Conservation (phyloP, 2,113 vertebrate genomes). For the Rhinoderma darwinii region DNA sequence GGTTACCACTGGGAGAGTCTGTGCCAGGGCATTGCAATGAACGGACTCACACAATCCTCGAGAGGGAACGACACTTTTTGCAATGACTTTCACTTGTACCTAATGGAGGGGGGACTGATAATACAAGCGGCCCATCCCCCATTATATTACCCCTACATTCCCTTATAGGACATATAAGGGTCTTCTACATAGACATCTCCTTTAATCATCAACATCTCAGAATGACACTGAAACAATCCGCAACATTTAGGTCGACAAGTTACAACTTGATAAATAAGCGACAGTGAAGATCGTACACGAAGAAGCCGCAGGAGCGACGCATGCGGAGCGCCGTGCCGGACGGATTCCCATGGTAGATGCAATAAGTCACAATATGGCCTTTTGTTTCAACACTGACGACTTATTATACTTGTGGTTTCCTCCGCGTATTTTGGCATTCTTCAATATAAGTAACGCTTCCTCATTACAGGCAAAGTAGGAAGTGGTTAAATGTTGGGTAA, state of each 20-base stretch:
- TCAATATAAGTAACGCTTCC: constrained; percentile 25
- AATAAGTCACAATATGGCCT: background rate
- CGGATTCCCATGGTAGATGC: background rate
- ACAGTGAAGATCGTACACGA: background rate
- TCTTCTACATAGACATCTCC: background rate
- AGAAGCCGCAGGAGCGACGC: background rate
- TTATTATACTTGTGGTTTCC: constrained; percentile 27
- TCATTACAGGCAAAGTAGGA: constrained; percentile 36
- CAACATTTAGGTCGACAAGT: background rate
- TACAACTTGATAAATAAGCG: background rate
- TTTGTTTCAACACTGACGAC: constrained; percentile 3
- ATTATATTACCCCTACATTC: too few relatives aligned
- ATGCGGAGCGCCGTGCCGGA: background rate
- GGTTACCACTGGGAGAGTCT: too few relatives aligned
- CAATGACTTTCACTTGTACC: too few relatives aligned
- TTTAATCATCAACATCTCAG: background rate
- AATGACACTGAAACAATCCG: background rate
- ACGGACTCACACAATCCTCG: too few relatives aligned
- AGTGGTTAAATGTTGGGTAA: constrained; percentile 17
- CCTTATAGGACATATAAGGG: background rate
- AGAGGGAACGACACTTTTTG: too few relatives aligned
- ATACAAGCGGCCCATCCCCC: too few relatives aligned
- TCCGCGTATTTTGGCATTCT: background rate
- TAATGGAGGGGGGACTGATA: too few relatives aligned
- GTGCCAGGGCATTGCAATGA: too few relatives aligned